phyloP scores from a whole-genome alignment of 1,140 invertebrate genomes.

The Chlorops oryzae region DNA sequence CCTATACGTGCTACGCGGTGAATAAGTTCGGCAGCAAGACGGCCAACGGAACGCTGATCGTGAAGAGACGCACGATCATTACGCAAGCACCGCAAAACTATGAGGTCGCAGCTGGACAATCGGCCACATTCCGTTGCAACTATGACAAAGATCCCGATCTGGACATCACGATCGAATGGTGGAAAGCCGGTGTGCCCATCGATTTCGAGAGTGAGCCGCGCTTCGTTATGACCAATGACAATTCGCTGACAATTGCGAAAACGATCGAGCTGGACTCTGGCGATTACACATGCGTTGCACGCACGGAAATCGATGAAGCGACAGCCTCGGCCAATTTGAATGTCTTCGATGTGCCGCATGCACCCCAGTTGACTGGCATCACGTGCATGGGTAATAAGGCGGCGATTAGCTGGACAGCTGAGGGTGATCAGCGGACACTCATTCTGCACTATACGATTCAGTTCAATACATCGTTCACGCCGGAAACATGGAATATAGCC shows the following conservation, averaged over 20 bases:
- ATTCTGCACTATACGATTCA: conserved; percentile 89
- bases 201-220: conserved; percentile 82
- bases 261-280: conserved; percentile 92
- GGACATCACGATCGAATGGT: conserved; percentile 78
- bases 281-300: conserved; percentile 91
- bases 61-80: conserved; percentile 82
- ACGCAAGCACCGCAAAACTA: conserved; percentile 82
- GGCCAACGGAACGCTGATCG: conserved; percentile 68
- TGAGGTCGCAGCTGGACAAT: conserved; percentile 80
- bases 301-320: conserved; percentile 79
- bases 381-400: conserved; percentile 67
- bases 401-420: conserved; percentile 74
- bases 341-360: conserved; percentile 93
- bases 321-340: conserved; percentile 79
- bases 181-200: conserved; percentile 75
- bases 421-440: conserved; percentile 89
- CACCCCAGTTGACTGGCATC: conserved; percentile 64
- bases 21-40: conserved; percentile 85
- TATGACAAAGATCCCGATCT: conserved; percentile 79
- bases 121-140: conserved; percentile 90
- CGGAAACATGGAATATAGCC: conserved; percentile 82
- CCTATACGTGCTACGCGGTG: conserved; percentile 84
- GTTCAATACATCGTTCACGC: conserved; percentile 90
- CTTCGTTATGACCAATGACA: conserved; percentile 77
- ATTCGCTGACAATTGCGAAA: conserved; percentile 89